phyloP scores from a whole-genome alignment of 2,113 vertebrate species.

The Lichenostomus cassidix region DNA sequence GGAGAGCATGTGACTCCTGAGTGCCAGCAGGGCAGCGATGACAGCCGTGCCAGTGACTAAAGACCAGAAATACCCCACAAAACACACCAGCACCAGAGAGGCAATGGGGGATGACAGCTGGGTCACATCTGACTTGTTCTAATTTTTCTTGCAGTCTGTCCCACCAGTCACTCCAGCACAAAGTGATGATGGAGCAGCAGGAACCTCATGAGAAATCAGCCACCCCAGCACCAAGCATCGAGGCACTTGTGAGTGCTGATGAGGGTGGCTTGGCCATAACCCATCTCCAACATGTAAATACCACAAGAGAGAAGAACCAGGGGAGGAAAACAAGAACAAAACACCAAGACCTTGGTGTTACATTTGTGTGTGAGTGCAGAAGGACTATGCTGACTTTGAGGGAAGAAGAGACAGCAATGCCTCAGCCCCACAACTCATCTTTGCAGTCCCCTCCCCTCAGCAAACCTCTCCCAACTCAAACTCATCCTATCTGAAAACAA shows the following conservation, averaged over 20 bases:
- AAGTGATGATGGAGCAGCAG: neutral
- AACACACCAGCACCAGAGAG: neutral
- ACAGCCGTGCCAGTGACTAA: fast-evolving
- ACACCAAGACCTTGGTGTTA: neutral
- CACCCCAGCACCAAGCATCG: neutral
- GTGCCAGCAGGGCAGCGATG: fast-evolving
- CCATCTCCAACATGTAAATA: neutral
- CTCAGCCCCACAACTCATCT: neutral
- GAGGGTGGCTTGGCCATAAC: neutral
- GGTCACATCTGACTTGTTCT: neutral
- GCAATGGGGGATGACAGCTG: neutral
- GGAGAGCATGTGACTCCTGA: neutral
- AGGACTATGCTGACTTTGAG: fast-evolving
- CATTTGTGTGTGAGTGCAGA: fast-evolving
- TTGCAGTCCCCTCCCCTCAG: neutral
- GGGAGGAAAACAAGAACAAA: neutral
- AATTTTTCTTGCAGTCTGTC: neutral
- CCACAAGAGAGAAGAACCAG: neutral
- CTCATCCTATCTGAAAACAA: neutral
- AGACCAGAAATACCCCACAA: neutral
- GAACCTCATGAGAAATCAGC: neutral
- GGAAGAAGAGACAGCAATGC: neutral
- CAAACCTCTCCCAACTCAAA: neutral
- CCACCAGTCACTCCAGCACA: neutral
- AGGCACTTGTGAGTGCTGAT: neutral